phyloP scores from a whole-genome alignment of 2,113 vertebrate genomes.

The Ellobius talpinus region DNA sequence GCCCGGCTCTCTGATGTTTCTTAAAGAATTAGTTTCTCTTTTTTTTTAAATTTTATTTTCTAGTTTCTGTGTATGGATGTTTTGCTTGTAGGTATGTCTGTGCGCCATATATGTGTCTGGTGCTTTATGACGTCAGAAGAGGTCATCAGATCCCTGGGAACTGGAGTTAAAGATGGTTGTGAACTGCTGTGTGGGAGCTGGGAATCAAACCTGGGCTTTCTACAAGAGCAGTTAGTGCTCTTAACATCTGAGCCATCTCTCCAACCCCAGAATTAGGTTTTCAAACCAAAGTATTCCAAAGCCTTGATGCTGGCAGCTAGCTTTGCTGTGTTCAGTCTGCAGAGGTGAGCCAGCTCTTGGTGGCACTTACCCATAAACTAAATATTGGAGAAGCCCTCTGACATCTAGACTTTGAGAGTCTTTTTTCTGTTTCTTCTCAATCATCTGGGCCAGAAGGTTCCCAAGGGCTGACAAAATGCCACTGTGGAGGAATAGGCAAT shows the following conservation, averaged over 20 bases:
- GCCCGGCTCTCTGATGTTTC: not conserved
- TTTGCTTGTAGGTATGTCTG: not conserved
- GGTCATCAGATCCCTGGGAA: not conserved
- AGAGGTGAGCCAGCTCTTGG: not conserved
- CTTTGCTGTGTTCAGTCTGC: not conserved
- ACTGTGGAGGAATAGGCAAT: slow-evolving; percentile 86
- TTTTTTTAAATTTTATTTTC: not conserved
- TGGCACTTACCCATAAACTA: slow-evolving; percentile 89
- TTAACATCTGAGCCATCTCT: not conserved
- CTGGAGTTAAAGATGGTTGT: not conserved
- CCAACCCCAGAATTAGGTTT: slow-evolving; percentile 8
- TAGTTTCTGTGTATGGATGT: not conserved
- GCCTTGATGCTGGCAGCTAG: not conserved
- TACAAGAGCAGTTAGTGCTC: not conserved
- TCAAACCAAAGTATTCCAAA: not conserved
- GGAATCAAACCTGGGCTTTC: not conserved
- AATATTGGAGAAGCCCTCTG: slow-evolving; percentile 88
- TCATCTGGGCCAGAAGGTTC: slow-evolving; percentile 90
- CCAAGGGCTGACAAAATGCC: slow-evolving; percentile 91
- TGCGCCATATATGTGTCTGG: not conserved
- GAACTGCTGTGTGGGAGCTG: not conserved
- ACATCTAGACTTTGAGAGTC: slow-evolving; percentile 83
- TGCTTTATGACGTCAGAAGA: not conserved
- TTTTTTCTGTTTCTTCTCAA: slow-evolving; percentile 87
- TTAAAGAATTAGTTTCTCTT: not conserved